These are phyloP conservation scores for Ibidorhyncha struthersii DNA, from an alignment of 2,113 vertebrate species.

Conservation along the genomic window DNA sequence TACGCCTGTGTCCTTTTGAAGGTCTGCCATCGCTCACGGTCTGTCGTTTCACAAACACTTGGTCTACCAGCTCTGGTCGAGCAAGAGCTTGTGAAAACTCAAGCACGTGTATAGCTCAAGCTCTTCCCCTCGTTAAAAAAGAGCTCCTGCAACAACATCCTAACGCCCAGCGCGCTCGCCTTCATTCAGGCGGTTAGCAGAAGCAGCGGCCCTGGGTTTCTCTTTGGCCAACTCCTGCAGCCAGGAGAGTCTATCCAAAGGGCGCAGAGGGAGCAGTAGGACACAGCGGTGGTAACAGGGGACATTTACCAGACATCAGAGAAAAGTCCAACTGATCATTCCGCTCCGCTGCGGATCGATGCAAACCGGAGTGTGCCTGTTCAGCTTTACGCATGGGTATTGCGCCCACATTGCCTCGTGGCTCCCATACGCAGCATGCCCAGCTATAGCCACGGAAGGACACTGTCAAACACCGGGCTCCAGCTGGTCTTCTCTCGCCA, in stretches of 20 bases:
- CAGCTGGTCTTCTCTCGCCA: background rate
- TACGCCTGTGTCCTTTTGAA: fast-evolving
- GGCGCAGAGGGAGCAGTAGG: background rate
- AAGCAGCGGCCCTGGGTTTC: background rate
- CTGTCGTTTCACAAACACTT: background rate
- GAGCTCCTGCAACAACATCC: background rate
- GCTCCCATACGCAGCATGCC: background rate
- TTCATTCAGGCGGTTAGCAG: too few relatives aligned
- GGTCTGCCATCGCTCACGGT: fast-evolving
- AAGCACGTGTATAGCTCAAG: fast-evolving
- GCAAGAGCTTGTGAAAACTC: background rate
- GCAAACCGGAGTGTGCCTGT: fast-evolving
- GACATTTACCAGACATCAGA: too few relatives aligned
- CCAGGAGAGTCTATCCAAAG: background rate
- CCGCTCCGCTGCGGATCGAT: background rate
- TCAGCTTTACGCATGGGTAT: background rate
- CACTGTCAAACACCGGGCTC: background rate
- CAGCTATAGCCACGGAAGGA: background rate
- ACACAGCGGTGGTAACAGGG: background rate
- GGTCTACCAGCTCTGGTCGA: background rate
- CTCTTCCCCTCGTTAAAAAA: background rate
- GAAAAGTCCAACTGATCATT: background rate
- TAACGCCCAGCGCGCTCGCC: fast-evolving
- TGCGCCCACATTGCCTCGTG: background rate
- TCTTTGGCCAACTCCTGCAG: background rate